Base-by-base conservation (phyloP, 1,140 invertebrate genomes). In the Teleopsis dalmanni region DNA sequence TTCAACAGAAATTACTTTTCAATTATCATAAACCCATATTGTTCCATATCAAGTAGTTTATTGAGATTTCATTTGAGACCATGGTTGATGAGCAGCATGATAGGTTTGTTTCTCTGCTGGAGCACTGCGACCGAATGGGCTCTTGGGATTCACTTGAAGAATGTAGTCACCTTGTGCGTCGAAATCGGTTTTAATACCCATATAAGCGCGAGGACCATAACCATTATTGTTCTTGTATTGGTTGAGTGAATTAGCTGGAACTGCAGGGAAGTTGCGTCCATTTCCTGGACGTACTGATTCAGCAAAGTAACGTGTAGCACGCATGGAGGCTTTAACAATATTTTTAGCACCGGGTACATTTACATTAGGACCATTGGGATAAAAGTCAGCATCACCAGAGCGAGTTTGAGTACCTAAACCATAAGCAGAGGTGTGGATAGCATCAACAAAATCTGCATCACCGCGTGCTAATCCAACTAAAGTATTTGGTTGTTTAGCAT, bases 341-440 rank as follows among this genome's bases (percentile, higher is more conserved):
- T 62, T 33, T 49, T 61, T 54, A 48, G 73, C 75, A 48, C 72
- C 62, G 2, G 75, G 74, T 51, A 75, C 73, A 54, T 57, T 34
- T 2, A 52, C 1, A 11, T 16, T 33, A 34, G 46, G 47, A 11
- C 81, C 78, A 68, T 89, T 89, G 0, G 84, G 83, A 62, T 79
- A 88, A 71, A 89, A 88, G 62, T 90, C 87, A 3, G 73, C 78
- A 53, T 82, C 75, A n/a, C 85, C 84, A 10, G 26, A 14, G 31
- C 78, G 75, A 48, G 80, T 77, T 40, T 75, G 65, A 43, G 83
- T 76, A 3, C 84, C 84, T 55, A 83, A 78, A 29, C 80, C 76
- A 0, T 82, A 81, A 8, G 76, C 79, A 57, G 82, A 84, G 0
- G 83, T 85, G 56, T 87, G 84, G 52, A 87, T 79, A 0, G 82